A percentile compares a stretch with the other conserved stretches of the same genome.
phyloP scores from a whole-genome alignment of 2,113 vertebrate genomes.

The Turnix velox region DNA sequence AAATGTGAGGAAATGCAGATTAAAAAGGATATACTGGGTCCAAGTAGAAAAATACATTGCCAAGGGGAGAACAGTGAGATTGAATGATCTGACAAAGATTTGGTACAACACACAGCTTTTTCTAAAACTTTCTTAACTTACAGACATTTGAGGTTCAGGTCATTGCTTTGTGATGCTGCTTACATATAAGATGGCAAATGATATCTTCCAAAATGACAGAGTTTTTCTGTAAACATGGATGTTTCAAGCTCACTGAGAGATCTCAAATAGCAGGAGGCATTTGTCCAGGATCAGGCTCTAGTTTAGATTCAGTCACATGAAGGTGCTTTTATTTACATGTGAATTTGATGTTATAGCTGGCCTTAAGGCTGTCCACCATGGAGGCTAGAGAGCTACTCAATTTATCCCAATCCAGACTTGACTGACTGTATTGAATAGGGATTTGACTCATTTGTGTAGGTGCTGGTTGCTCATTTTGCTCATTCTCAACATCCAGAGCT shows the following conservation, averaged over 20 bases:
- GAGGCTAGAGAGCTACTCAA: neutral
- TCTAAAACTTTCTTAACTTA: neutral
- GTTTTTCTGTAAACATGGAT: neutral
- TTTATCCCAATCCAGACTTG: neutral
- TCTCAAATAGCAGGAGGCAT: neutral
- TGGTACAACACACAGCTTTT: neutral
- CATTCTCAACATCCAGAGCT: neutral
- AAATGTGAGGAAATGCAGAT: neutral
- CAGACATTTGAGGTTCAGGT: neutral
- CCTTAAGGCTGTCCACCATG: fast-evolving
- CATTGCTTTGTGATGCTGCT: no score
- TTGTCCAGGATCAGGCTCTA: neutral
- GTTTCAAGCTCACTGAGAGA: neutral
- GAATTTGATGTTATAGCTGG: neutral
- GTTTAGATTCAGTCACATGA: neutral
- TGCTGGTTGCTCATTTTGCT: neutral
- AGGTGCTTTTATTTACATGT: neutral
- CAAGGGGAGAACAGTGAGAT: neutral
- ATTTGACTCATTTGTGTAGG: neutral
- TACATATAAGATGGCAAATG: neutral
- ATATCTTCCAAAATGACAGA: neutral
- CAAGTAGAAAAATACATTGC: neutral
- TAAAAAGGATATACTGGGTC: neutral
- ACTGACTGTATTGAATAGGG: neutral
- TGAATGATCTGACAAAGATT: neutral